A percentile compares a stretch with the other conserved stretches of the same genome.
Evolutionary conservation across 2,113 vertebrate species (phyloP).

Genomic region (Haemorhous mexicanus): DNA sequence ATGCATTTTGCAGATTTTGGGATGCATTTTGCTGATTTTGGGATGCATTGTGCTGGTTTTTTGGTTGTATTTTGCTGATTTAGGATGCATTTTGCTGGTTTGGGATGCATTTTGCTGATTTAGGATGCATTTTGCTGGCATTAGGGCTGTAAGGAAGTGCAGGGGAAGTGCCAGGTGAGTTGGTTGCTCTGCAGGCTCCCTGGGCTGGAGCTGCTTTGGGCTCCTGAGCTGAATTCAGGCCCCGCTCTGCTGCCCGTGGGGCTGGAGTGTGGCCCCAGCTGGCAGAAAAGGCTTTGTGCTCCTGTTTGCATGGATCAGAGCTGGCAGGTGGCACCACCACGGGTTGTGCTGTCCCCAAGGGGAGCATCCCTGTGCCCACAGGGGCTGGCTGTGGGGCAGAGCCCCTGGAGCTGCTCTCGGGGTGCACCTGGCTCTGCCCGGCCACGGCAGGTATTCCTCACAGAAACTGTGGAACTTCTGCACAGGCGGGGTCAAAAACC

Average conservation of each 20-base stretch:
- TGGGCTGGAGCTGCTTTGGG: background rate
- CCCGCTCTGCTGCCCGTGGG: background rate
- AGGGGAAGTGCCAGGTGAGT: slow-evolving; percentile 5
- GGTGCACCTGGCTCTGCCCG: too few species aligned
- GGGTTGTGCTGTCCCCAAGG: too few species aligned
- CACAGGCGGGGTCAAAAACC: too few species aligned
- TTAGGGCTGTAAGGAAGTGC: background rate
- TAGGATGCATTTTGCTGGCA: background rate
- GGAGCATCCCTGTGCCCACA: too few species aligned
- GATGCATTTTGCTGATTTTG: accelerated
- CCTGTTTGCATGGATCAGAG: background rate
- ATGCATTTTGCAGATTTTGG: background rate
- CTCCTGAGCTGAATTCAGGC: background rate
- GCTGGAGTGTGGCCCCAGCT: background rate
- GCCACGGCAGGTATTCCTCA: too few species aligned
- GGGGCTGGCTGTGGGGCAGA: too few species aligned
- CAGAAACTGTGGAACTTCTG: too few species aligned
- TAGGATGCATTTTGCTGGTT: background rate
- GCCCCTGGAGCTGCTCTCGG: too few species aligned
- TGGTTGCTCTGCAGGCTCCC: background rate
- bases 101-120: too few species aligned
- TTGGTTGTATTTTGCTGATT: background rate
- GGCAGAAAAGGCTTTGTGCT: background rate
- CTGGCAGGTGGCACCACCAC: background rate
- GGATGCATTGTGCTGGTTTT: background rate